These are phyloP conservation scores for Pseudorasbora parva DNA, from an alignment of 2,113 vertebrate genomes.

Conservation along the genomic window DNA sequence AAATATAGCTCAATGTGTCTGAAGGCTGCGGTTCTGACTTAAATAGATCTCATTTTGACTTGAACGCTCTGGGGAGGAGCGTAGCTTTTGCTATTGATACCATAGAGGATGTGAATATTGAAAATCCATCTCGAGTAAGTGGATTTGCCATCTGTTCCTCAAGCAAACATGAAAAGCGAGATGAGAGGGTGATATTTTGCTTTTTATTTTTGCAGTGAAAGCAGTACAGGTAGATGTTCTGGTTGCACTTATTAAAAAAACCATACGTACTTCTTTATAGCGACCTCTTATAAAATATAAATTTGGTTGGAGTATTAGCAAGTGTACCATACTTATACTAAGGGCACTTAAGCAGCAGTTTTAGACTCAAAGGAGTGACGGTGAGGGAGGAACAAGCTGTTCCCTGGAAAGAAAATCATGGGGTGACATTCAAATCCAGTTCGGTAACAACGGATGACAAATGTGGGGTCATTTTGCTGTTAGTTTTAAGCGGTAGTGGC, in stretches of 20 bases:
- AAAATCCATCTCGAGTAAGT: not conserved
- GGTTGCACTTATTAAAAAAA: not conserved
- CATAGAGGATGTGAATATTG: not conserved
- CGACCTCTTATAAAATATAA: not conserved
- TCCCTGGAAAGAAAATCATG: not conserved
- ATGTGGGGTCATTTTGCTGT: not conserved
- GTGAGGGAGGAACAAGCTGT: not conserved
- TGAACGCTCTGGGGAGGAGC: not conserved
- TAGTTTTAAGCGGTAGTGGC: not conserved
- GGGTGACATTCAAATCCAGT: not conserved
- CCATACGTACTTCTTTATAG: not conserved
- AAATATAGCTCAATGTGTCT: too few relatives aligned
- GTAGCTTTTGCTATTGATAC: not conserved
- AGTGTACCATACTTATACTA: not conserved
- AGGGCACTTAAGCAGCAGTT: not conserved
- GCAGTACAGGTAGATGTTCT: not conserved
- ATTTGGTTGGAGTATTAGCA: not conserved
- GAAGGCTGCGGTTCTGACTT: not conserved
- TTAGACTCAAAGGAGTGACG: not conserved
- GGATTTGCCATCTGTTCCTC: slow-evolving; percentile 7
- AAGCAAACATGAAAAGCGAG: not conserved
- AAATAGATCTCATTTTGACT: not conserved
- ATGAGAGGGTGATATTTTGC: not conserved
- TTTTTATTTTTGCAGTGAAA: not conserved
- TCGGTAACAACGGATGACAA: not conserved